These are phyloP conservation scores for Acanthoscelides obtectus DNA, from an alignment of 2,888 invertebrate genomes.

Conservation along the genomic window DNA sequence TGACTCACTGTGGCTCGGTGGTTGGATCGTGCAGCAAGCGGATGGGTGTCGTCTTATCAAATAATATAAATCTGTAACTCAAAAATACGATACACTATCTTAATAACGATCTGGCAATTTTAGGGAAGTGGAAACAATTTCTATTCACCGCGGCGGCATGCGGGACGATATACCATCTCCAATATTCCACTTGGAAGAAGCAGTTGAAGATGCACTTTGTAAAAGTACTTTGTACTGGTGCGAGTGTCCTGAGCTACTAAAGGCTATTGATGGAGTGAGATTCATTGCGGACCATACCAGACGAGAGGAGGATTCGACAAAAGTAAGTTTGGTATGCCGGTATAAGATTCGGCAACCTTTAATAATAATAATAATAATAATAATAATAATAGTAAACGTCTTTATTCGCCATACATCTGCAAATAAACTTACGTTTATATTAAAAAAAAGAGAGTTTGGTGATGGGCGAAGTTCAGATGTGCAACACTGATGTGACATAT, in stretches of 20 bases:
- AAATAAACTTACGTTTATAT: no score
- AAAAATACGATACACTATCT: no score
- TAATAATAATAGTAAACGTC: no score
- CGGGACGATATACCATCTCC: constrained; percentile 54
- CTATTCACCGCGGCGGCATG: constrained; percentile 33
- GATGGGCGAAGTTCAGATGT: no score
- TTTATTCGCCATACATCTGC: no score
- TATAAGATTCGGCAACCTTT: background rate
- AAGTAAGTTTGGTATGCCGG: constrained; percentile 67
- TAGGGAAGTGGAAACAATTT: background rate
- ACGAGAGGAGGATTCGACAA: constrained; percentile 85
- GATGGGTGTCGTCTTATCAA: no score
- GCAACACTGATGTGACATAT: no score
- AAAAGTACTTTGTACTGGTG: constrained; percentile 73
- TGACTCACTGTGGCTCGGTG: no score
- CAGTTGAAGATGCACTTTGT: constrained; percentile 37
- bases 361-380: no score
- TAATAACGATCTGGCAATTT: background rate
- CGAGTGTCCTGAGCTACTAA: constrained; percentile 86
- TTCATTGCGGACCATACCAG: constrained; percentile 91
- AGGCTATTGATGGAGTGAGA: constrained; percentile 87
- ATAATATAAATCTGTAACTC: no score
- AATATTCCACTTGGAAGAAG: constrained; percentile 37
- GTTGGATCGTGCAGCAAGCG: no score
- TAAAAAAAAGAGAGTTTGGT: no score